Percentiles rank a stretch among this genome's conserved stretches.
Evolutionary conservation across 2,888 invertebrate genomes (phyloP).

Genomic region (Pimpla rufipes): DNA sequence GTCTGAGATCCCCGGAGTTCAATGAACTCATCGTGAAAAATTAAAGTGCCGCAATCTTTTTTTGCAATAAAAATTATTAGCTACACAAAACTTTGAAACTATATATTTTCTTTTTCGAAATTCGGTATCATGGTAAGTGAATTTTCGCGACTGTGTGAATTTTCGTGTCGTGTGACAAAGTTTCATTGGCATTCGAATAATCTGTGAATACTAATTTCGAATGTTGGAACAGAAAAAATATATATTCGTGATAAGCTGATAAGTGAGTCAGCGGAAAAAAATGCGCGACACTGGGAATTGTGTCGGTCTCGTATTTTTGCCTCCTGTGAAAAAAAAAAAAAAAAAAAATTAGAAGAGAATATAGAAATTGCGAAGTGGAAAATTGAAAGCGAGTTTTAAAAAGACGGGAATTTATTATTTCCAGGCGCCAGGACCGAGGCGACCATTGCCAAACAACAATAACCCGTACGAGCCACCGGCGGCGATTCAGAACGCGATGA

Average conservation of each 20-base stretch:
- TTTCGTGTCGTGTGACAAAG: slow-evolving; percentile 1
- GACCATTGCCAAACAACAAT: slow-evolving; percentile 73
- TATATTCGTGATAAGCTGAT: neutral
- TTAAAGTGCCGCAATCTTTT: neutral
- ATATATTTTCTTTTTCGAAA: neutral
- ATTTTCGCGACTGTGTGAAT: neutral
- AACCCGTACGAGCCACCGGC: slow-evolving; percentile 91
- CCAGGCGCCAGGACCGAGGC: slow-evolving; percentile 67
- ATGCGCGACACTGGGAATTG: neutral
- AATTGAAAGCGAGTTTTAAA: neutral
- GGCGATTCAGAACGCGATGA: slow-evolving; percentile 97
- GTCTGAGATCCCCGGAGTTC: neutral
- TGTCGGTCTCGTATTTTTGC: neutral
- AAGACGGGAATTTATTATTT: neutral
- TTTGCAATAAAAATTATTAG: neutral
- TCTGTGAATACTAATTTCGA: neutral
- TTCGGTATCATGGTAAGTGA: slow-evolving; percentile 29
- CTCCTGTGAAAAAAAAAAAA: neutral
- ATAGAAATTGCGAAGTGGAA: neutral
- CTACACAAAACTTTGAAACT: neutral
- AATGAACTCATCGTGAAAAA: neutral
- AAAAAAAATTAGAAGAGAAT: neutral
- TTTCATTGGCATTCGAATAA: neutral
- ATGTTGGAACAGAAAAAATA: neutral
- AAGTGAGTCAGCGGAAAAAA: slow-evolving; percentile 21